Base-by-base conservation (phyloP, 2,888 invertebrate genomes). In the Tryphoninae sp. region DNA sequence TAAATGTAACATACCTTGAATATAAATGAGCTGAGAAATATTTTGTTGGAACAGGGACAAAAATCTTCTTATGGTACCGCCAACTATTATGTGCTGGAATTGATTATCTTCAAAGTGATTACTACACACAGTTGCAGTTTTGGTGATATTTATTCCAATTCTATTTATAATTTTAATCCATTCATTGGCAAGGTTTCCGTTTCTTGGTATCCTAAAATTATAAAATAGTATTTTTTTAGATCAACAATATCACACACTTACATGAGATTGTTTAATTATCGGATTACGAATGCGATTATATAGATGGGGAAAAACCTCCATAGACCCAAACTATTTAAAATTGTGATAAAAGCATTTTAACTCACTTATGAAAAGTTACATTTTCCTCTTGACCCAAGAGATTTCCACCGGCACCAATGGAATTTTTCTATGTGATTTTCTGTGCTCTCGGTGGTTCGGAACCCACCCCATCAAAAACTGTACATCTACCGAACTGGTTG, bases 341-440 rank as follows among this genome's bases (percentile, higher is more conserved):
- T 64, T 64, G 11, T 42, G 11, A 45, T 64, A 22, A 64, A 42
- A 19, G 45, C 22, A 64, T 11, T 19, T 64, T 42, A 64, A 64
- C 64, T 64, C 42, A 62, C 62, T 42, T 64, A 33, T 64, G 45
- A 45, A 64, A 64, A 64, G 64, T 22, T 11, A 64, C 64, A 45
- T 64, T 22, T 64, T 64, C 42, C 19, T 64, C 11, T 64, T 64
- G 64, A 42, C 45, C 64, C 42, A 13, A 22, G 22, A 19, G 19
- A 19, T 19, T 19, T 1, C 19, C 19, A 19, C 19, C 19, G 19
- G 19, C 19, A 19, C 19, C 19, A 19, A 19, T 19, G 19, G 19
- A 19, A 19, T 19, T 19, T 19, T 19, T 19, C 19, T 19, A 19
- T 19, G 19, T 19, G 19, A 19, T 19, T 19, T 19, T 19, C 0